Evolutionary conservation across 2,888 invertebrate species (phyloP), one percentile per base, ranked within the genome.

Genomic region (Myopa tessellatipennis): DNA sequence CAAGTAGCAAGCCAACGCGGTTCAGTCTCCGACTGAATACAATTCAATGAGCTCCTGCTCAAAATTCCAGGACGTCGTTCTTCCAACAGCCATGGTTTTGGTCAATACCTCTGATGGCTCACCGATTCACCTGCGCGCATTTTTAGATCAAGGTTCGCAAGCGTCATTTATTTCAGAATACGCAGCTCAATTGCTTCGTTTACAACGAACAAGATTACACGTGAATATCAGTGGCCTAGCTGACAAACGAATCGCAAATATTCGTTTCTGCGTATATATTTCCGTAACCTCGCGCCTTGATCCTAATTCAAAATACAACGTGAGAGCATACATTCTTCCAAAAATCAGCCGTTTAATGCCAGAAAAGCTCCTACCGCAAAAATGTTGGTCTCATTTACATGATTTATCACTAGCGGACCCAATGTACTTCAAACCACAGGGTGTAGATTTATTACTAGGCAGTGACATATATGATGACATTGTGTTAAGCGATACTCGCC

Each of bases 371-470:
- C 60, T 60, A 60, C 60, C 60, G 26, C 26, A 26, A 26, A 26
- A 26, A 26, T 26, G 26, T 26, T 26, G 26, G 26, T 26, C 26
- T 26, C 26, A 26, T 26, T 26, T 26, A 26, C 45, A 18, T n/a
- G 70, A 50, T n/a, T 61, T 77, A 58, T 14, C 60, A 16, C 71
- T 77, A 34, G 76, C 76, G 40, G 77, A 79, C 67, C 77, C 70
- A 26, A 74, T 14, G 16, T 76, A 68, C 60, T 72, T 76, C 75
- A 68, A 77, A 45, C 67, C 80, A 52, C 40, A 69, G 34, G 1
- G 14, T n/a, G 61, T 78, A 4, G 76, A 78, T 68, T 5, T 78
- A 6, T 67, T 76, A n/a, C n/a, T 78, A n/a, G 71, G 78, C 34
- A 76, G 34, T n/a, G 75, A 78, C 60, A 18, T 78, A 2, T 71